Percentiles rank a stretch among this genome's conserved stretches.
Evolutionary conservation across 2,797 vertebrate species (phyloP).

Genomic region (Calcarius lapponicus): DNA sequence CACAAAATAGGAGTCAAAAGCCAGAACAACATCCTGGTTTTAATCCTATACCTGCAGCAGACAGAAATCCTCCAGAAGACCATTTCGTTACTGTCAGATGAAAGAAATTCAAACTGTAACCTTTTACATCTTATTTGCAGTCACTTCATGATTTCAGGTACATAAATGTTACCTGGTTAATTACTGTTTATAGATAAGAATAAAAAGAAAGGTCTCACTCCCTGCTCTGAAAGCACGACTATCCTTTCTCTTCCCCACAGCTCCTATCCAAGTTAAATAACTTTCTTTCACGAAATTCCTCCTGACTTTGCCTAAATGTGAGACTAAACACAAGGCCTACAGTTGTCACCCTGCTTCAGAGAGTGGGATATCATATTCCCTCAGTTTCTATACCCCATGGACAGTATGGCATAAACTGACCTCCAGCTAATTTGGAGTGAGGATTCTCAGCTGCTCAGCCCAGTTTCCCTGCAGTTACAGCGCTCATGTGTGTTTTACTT

Average conservation of each 20-base stretch:
- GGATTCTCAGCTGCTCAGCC: constrained; percentile 7
- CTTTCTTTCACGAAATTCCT: background rate
- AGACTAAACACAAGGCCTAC: background rate
- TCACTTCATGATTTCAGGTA: constrained; percentile 1
- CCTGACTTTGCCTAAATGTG: background rate
- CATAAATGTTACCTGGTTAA: constrained; percentile 33
- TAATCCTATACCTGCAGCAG: background rate
- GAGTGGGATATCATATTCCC: background rate
- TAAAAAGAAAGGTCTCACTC: constrained; percentile 53
- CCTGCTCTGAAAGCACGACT: background rate
- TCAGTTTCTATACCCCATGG: background rate
- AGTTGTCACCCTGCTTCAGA: background rate
- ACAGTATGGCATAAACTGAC: background rate
- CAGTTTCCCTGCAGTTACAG: background rate
- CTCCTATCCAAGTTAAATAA: background rate
- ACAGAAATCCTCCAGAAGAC: background rate
- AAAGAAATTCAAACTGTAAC: background rate
- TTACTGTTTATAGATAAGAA: constrained; percentile 50
- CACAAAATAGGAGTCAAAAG: background rate
- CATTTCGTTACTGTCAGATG: background rate
- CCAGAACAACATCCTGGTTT: background rate
- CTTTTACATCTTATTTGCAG: background rate
- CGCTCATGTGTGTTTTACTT: constrained; percentile 44
- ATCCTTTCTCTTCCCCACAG: background rate
- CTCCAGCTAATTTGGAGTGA: background rate